These are phyloP conservation scores for Epizoanthus scotinus DNA, from an alignment of 92 coral and sea anemone genomes.

Conservation along the genomic window DNA sequence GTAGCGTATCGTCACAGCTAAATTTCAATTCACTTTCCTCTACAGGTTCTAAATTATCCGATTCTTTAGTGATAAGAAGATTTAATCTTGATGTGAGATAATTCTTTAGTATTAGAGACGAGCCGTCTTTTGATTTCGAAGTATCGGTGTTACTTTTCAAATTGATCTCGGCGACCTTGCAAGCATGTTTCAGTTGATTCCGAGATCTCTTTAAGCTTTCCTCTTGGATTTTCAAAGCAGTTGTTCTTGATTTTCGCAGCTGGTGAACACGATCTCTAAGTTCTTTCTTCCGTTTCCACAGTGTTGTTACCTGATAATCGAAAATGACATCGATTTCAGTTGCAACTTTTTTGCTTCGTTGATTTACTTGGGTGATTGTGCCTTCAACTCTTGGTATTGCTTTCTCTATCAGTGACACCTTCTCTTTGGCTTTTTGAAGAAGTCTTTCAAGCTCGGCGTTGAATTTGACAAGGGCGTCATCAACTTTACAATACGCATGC, in stretches of 20 bases:
- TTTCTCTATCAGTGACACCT: conserved; percentile 46
- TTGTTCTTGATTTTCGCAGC: conserved; percentile 48
- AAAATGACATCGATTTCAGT: conserved; percentile 61
- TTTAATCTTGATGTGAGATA: conserved; percentile 51
- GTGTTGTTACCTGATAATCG: conserved; percentile 58
- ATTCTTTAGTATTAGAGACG: conserved; percentile 47
- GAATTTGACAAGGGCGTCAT: conserved; percentile 55
- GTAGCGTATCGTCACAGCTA: conserved; percentile 58
- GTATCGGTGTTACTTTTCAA: conserved; percentile 37
- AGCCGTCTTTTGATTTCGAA: conserved; percentile 47
- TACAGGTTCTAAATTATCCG: conserved; percentile 44
- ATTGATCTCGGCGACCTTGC: conserved; percentile 57
- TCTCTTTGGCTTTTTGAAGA: conserved; percentile 49
- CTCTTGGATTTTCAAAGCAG: conserved; percentile 49
- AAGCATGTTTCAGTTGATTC: conserved; percentile 55
- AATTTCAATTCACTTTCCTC: conserved; percentile 51
- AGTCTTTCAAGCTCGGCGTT: conserved; percentile 39
- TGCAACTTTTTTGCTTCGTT: conserved; percentile 46
- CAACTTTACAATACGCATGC: conserved; percentile 50
- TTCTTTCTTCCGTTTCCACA: conserved; percentile 62
- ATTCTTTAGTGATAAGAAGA: conserved; percentile 44
- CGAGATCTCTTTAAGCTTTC: conserved; percentile 51
- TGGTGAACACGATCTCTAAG: conserved; percentile 54
- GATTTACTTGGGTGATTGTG: conserved; percentile 39
- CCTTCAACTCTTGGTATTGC: conserved; percentile 47